phyloP scores from a whole-genome alignment of 2,888 invertebrate species.

The Limnephilus auricula region DNA sequence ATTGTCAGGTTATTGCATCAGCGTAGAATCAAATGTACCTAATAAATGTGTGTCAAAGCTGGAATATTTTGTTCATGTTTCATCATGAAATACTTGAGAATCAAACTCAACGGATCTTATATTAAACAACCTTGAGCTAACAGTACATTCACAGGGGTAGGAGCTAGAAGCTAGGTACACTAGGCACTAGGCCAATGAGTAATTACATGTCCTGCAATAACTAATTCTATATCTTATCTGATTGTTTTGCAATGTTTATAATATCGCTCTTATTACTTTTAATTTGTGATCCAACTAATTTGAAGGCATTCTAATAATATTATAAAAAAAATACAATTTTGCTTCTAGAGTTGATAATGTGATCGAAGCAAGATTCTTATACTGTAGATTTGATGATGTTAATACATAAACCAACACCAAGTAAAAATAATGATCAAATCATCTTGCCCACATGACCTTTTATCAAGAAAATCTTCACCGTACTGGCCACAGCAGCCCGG shows the following conservation, averaged over 20 bases:
- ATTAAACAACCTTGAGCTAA: not conserved
- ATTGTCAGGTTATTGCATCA: not conserved
- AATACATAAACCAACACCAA: not conserved
- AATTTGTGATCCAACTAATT: not conserved
- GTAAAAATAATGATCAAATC: not conserved
- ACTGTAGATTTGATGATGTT: not conserved
- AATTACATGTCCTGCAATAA: not conserved
- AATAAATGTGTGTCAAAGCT: not conserved
- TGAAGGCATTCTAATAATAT: not conserved
- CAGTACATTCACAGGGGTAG: not conserved
- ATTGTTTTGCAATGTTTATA: not conserved
- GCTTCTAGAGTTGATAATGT: not conserved
- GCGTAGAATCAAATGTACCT: not conserved
- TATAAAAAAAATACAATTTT: not conserved
- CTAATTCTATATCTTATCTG: not conserved
- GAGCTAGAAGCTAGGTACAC: not conserved
- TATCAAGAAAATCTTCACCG: not conserved
- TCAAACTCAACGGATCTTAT: not conserved
- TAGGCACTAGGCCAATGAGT: not conserved
- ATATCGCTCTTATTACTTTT: not conserved
- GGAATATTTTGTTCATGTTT: not conserved
- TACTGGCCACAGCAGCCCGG: not conserved
- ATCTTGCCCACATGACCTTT: not conserved
- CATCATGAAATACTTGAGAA: not conserved
- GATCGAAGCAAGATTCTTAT: not conserved